Evolutionary conservation across 2,888 invertebrate genomes (phyloP), one percentile per base, ranked within the genome.

Genomic region (Netelia fuscicornis): DNA sequence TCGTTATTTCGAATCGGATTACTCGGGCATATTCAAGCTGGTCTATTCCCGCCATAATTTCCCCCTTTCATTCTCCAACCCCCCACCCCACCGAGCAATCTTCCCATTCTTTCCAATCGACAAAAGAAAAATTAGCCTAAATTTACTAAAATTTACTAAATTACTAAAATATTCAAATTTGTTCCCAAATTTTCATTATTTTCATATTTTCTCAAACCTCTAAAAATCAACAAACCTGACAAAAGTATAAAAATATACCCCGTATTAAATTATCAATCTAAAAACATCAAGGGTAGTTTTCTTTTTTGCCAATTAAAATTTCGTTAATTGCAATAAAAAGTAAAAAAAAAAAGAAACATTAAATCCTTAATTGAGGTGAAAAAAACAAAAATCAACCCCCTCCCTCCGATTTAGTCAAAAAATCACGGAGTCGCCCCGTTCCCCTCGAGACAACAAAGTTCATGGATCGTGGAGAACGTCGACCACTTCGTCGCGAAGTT

Each of bases 1-100:
- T 75, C 79, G 56, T 76, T 71, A 79, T 83, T 75, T 75, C 54
- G 37, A 79, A 83, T 75, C 44, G 54, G 56, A 72, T 79, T 68
- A 79, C 62, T 74, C 48, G 48, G 37, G 62, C 25, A 11, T 9
- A 72, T 58, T 42, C 25, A 70, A 37, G 6, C 25, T 54, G 65
- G 42, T 30, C 25, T 62, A 65, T 79, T 72, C 44, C 37, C 37
- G 17, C 8, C 56, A 23, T 8, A n/a, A 20, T 62, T 76, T 20
- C 9, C 30, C 71, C 20, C 48, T 44, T 52, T 30, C 13, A 56
- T n/a, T n/a, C 58, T 23, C 30, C 11, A 44, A n/a, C 25, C 25
- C 10, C 77, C 0, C 17, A 58, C 17, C 25, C 23, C 23, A 11
- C 8, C 30, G 25, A n/a, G 23, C 9, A 25, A 25, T 11, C 3